These are phyloP conservation scores for Hephaestus fuliginosus DNA, from an alignment of 2,797 vertebrate species.

Conservation along the genomic window DNA sequence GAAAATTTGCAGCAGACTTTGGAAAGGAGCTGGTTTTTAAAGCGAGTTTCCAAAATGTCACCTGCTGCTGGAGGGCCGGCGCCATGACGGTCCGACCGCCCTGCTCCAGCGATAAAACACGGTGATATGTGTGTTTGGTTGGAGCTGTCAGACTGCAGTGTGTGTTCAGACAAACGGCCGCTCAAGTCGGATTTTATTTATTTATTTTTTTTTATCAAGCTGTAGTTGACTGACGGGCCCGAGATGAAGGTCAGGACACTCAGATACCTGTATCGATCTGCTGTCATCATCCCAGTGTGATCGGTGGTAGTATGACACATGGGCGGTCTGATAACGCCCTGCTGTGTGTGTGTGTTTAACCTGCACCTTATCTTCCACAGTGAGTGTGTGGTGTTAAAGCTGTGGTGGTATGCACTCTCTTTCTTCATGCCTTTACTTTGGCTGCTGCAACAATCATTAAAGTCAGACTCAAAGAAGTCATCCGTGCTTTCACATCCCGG, in stretches of 20 bases:
- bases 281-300: slow-evolving; percentile 32
- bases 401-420: background rate
- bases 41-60: background rate
- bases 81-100: background rate
- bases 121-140: background rate
- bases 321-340: slow-evolving; percentile 19
- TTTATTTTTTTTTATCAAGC: background rate
- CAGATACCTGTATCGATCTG: slow-evolving; percentile 36
- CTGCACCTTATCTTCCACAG: background rate
- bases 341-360: background rate
- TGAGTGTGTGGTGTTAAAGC: background rate
- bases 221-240: slow-evolving; percentile 21
- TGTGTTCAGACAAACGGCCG: background rate
- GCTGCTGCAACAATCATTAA: background rate
- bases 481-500: background rate
- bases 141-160: background rate
- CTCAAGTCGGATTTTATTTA: background rate
- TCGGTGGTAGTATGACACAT: slow-evolving; percentile 14
- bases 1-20: background rate
- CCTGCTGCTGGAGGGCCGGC: background rate
- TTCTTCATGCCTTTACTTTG: background rate
- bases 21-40: background rate
- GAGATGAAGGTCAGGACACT: slow-evolving; percentile 53
- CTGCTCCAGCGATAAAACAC: background rate
- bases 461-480: background rate